Percentiles rank a stretch among this genome's conserved stretches.
phyloP scores from a whole-genome alignment of 1,140 invertebrate species.

The Leptopilina boulardi region DNA sequence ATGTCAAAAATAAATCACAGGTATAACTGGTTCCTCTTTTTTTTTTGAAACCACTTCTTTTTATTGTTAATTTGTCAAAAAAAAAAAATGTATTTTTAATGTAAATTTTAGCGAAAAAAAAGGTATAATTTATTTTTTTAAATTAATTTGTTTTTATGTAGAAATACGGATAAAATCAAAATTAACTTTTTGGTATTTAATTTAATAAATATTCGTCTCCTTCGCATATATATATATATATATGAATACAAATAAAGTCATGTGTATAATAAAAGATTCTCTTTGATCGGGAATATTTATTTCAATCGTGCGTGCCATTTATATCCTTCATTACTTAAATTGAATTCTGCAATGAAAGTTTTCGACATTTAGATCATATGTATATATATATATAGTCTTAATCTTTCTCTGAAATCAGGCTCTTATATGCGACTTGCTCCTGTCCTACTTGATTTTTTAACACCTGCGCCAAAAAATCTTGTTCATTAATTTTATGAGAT shows the following conservation, averaged over 20 bases:
- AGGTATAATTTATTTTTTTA: too few relatives aligned
- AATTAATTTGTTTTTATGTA: too few relatives aligned
- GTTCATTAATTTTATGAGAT: constrained; percentile 59
- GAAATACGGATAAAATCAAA: too few relatives aligned
- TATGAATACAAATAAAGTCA: not conserved
- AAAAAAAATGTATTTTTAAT: too few relatives aligned
- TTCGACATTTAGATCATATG: constrained; percentile 11
- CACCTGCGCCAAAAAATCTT: constrained; percentile 51
- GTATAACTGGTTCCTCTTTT: not conserved
- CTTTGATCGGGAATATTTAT: not conserved
- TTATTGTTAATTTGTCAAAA: too few relatives aligned
- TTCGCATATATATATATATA: too few relatives aligned
- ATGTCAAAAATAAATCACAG: constrained; percentile 53
- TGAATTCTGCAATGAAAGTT: constrained; percentile 27
- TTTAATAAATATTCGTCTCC: too few relatives aligned
- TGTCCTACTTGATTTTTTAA: constrained; percentile 55
- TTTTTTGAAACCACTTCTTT: constrained; percentile 26
- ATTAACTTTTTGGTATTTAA: too few relatives aligned
- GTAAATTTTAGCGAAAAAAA: too few relatives aligned
- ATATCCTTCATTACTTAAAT: constrained; percentile 21
- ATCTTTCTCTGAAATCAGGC: constrained; percentile 36
- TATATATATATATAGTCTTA: not conserved
- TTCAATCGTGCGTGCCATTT: not conserved
- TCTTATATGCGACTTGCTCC: constrained; percentile 23
- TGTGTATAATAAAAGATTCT: not conserved